Evolutionary conservation across 2,888 invertebrate genomes (phyloP).

Genomic region (Zaprionus lineosus): DNA sequence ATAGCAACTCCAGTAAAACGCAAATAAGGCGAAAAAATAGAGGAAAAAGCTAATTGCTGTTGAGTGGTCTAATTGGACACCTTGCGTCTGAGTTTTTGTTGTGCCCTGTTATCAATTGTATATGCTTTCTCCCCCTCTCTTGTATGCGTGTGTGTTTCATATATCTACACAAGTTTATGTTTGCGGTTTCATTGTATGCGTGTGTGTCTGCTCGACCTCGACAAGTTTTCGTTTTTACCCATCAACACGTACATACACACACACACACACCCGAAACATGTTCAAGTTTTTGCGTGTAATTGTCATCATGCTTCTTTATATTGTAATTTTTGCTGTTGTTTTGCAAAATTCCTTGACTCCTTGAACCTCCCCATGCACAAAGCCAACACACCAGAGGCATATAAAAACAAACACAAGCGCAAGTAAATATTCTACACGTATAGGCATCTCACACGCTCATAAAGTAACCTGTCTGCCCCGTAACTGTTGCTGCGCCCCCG

Average conservation of each 20-base stretch:
- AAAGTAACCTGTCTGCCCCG: conserved; percentile 57
- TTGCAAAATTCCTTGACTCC: conserved; percentile 64
- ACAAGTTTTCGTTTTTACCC: conserved; percentile 58
- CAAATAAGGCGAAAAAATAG: conserved; percentile 53
- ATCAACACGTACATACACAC: conserved; percentile 4
- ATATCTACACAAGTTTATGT: conserved; percentile 1
- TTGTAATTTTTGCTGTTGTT: conserved; percentile 53
- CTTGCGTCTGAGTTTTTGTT: conserved; percentile 48
- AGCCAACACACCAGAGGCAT: neutral
- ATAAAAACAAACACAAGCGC: neutral
- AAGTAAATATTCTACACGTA: conserved; percentile 4
- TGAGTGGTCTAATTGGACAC: conserved; percentile 73
- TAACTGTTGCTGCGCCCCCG: conserved; percentile 73
- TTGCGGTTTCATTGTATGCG: conserved; percentile 25
- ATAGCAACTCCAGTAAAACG: conserved; percentile 75
- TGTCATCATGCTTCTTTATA: conserved; percentile 52
- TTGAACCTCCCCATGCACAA: conserved; percentile 46
- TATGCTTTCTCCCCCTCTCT: conserved; percentile 43
- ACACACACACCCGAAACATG: neutral
- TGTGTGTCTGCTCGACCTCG: conserved; percentile 64
- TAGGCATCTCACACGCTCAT: conserved; percentile 28
- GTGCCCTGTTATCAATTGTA: conserved; percentile 60
- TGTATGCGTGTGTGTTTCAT: conserved; percentile 3
- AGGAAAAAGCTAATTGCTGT: conserved; percentile 62
- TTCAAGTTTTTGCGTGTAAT: conserved; percentile 38